Percentiles rank a stretch among this genome's conserved stretches.
Conservation (phyloP, 2,797 vertebrate genomes). For the Triplophysa bombifrons region DNA sequence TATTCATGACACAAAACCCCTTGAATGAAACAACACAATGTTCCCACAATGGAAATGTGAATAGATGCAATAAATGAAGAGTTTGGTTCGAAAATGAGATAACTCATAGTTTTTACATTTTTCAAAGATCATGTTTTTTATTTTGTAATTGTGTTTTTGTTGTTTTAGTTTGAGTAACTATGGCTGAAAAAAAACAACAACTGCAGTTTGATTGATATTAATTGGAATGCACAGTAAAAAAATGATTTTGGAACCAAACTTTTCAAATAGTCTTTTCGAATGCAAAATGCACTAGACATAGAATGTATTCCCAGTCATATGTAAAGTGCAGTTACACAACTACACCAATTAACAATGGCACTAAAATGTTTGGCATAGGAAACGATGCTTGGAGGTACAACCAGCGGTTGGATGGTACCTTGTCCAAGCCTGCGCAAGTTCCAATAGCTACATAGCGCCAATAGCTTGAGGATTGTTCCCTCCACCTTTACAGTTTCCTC, state of each 20-base stretch:
- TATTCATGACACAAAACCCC: slow-evolving; percentile 41
- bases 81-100: no score
- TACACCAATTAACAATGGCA: slow-evolving; percentile 59
- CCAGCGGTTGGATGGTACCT: slow-evolving; percentile 28
- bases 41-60: slow-evolving; percentile 54
- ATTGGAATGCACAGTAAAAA: no score
- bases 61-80: slow-evolving; percentile 34
- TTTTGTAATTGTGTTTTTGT: no score
- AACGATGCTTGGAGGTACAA: slow-evolving; percentile 49
- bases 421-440: slow-evolving; percentile 27
- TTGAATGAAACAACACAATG: slow-evolving; percentile 43
- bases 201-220: no score
- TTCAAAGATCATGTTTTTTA: no score
- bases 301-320: slow-evolving; percentile 8
- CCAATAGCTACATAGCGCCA: slow-evolving; percentile 2
- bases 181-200: no score
- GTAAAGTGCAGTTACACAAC: slow-evolving; percentile 57
- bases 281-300: slow-evolving; percentile 34
- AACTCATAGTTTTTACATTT: no score
- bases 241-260: no score
- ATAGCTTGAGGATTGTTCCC: slow-evolving; percentile 37
- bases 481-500: slow-evolving; percentile 38
- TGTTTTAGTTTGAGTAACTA: no score
- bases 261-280: slow-evolving; percentile 56
- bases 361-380: slow-evolving; percentile 35